phyloP scores from a whole-genome alignment of 37 sponge, comb jelly and placozoan species.

The Crambe crambe region DNA sequence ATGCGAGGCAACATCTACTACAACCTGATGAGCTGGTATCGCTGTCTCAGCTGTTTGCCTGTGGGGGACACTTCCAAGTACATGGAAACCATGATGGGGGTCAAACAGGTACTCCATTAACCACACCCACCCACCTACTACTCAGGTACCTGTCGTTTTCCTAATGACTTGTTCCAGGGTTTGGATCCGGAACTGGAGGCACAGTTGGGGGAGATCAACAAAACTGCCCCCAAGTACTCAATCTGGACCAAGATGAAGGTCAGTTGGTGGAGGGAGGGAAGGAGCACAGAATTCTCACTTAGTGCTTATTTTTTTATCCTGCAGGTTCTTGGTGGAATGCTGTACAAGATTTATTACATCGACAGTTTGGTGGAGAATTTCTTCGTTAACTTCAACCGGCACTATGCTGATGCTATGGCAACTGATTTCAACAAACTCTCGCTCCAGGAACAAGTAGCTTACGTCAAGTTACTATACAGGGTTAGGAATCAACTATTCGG shows the following conservation, averaged over 20 bases:
- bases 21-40: constrained; percentile 91
- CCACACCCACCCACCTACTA: no score
- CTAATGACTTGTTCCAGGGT: constrained; percentile 18
- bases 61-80: constrained; percentile 81
- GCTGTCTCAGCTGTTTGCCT: constrained; percentile 71
- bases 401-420: constrained; percentile 63
- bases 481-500: constrained; percentile 20
- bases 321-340: constrained; percentile 17
- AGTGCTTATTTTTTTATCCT: background rate
- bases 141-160: background rate
- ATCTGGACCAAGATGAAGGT: constrained; percentile 68
- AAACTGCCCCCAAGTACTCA: constrained; percentile 71
- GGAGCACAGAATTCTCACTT: background rate
- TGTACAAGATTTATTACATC: constrained; percentile 68
- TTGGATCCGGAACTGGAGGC: constrained; percentile 78
- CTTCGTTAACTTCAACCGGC: constrained; percentile 68
- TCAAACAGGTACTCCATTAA: constrained; percentile 87
- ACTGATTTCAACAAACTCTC: constrained; percentile 66
- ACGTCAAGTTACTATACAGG: constrained; percentile 62
- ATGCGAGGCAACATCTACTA: constrained; percentile 90
- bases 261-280: background rate
- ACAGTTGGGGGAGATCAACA: constrained; percentile 53
- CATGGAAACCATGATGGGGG: constrained; percentile 97
- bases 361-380: constrained; percentile 72
- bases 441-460: constrained; percentile 64